Evolutionary conservation across 2,888 invertebrate genomes (phyloP).

Genomic region (Noctua janthina): DNA sequence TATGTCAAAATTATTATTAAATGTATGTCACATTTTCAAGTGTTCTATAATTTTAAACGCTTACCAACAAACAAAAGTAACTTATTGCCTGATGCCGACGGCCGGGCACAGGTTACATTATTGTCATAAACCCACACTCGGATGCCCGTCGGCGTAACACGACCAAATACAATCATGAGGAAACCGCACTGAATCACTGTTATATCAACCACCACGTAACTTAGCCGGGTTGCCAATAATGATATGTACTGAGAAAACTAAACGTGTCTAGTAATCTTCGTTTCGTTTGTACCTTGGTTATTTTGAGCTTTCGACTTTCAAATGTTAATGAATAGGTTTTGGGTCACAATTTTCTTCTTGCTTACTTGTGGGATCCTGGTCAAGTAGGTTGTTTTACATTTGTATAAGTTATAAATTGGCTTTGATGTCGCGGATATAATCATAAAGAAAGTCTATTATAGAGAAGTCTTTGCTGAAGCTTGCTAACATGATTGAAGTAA

Average conservation of each 20-base stretch:
- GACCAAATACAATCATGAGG: constrained; percentile 71
- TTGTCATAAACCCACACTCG: constrained; percentile 77
- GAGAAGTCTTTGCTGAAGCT: constrained; percentile 22
- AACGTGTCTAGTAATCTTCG: constrained; percentile 61
- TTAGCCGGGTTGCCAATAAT: constrained; percentile 68
- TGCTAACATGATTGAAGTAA: constrained; percentile 7
- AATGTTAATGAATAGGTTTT: constrained; percentile 54
- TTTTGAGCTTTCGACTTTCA: constrained; percentile 65
- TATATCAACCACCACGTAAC: constrained; percentile 61
- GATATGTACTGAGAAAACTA: constrained; percentile 65
- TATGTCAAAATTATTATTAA: not conserved
- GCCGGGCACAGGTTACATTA: constrained; percentile 82
- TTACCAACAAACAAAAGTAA: constrained; percentile 86
- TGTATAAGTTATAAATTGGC: constrained; percentile 48
- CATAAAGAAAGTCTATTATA: constrained; percentile 27
- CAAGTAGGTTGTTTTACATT: constrained; percentile 32
- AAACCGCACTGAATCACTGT: constrained; percentile 67
- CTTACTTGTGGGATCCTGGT: constrained; percentile 40
- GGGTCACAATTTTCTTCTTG: constrained; percentile 54
- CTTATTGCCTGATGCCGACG: constrained; percentile 82
- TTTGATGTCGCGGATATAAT: constrained; percentile 41
- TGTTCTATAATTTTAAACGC: constrained; percentile 83
- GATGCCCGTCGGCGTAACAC: constrained; percentile 74
- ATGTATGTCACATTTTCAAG: constrained; percentile 67
- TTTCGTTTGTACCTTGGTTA: constrained; percentile 51